These are phyloP conservation scores for Metallyticus violacea DNA, from an alignment of 2,888 invertebrate species.

Conservation along the genomic window DNA sequence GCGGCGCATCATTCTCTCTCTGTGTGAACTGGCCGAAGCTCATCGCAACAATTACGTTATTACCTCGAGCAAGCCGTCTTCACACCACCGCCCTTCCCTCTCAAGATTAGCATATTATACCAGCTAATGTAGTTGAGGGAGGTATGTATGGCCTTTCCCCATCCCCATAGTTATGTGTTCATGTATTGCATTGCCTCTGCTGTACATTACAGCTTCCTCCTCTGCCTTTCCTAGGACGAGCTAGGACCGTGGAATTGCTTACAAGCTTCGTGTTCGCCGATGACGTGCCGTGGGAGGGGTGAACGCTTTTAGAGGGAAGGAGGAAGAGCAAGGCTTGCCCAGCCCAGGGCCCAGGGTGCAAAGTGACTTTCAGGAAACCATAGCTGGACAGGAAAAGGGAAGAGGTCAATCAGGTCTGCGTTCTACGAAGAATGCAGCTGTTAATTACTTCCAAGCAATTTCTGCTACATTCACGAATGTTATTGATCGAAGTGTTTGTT, in stretches of 20 bases:
- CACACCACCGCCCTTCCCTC: not conserved
- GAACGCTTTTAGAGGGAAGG: no score
- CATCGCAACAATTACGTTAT: conserved; percentile 17
- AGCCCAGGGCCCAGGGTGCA: not conserved
- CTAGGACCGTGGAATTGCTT: not conserved
- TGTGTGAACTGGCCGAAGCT: not conserved
- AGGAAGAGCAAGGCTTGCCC: not conserved
- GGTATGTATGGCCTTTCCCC: not conserved
- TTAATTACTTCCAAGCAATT: not conserved
- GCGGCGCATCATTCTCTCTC: not conserved
- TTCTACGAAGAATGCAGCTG: no score
- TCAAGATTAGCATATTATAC: conserved; percentile 28
- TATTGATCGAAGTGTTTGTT: no score
- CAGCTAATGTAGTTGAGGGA: conserved; percentile 7
- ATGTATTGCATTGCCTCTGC: not conserved
- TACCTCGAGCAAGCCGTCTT: conserved; percentile 13
- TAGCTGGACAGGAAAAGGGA: not conserved
- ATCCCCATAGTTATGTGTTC: not conserved
- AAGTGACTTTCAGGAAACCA: not conserved
- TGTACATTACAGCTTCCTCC: not conserved
- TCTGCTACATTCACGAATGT: no score
- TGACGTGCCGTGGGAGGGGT: not conserved
- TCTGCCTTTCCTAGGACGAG: not conserved
- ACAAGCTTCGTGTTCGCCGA: not conserved
- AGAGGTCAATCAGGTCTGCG: no score